Conservation (phyloP, 2,888 invertebrate genomes). For the Troilus luridus region DNA sequence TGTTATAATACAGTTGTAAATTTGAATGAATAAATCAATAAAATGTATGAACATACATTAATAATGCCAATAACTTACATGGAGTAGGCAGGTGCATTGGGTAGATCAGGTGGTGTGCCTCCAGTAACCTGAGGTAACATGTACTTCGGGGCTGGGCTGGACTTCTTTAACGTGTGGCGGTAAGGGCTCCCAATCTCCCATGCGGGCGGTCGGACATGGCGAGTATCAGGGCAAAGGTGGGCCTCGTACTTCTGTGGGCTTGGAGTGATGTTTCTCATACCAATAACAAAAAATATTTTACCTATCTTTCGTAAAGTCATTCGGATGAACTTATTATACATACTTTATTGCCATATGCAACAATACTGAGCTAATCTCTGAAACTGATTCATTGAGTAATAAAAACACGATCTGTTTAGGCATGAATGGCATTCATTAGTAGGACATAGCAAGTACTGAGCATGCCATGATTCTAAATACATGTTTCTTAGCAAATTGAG, state of each 20-base stretch:
- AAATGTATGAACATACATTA: neutral
- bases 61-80: slow-evolving; percentile 42
- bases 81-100: slow-evolving; percentile 58
- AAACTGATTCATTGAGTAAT: too few species aligned
- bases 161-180: neutral
- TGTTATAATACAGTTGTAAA: too few species aligned
- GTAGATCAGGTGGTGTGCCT: slow-evolving; percentile 32
- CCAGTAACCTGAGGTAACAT: slow-evolving; percentile 47
- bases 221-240: slow-evolving; percentile 16
- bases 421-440: too few species aligned
- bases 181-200: slow-evolving; percentile 14
- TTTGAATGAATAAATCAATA: too few species aligned
- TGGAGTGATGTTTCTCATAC: neutral
- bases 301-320: neutral
- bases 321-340: too few species aligned
- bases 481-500: too few species aligned
- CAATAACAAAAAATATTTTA: neutral
- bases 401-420: too few species aligned
- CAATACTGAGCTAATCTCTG: too few species aligned
- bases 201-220: slow-evolving; percentile 31
- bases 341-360: too few species aligned
- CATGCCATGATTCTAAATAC: too few species aligned
- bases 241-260: slow-evolving; percentile 17
- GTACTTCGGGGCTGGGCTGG: slow-evolving; percentile 61
- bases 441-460: too few species aligned